Percentiles rank a stretch among this genome's conserved stretches.
These are phyloP conservation scores for Tachysurus vachellii DNA, from an alignment of 2,113 vertebrate genomes.

Conservation along the genomic window DNA sequence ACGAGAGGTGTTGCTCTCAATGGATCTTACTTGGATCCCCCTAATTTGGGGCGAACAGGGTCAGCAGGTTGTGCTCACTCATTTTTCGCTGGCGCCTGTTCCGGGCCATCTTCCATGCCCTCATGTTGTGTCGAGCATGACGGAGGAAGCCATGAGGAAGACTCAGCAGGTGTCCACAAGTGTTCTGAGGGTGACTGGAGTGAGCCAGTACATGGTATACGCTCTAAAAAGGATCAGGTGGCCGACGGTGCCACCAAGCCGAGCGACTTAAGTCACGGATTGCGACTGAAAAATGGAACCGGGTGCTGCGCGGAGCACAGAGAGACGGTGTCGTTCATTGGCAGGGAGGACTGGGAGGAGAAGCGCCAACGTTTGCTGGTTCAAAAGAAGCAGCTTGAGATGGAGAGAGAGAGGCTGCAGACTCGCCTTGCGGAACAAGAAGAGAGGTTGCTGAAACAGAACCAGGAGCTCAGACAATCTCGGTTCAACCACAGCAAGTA, in stretches of 20 bases:
- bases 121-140: slow-evolving; percentile 40
- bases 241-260: slow-evolving; percentile 10
- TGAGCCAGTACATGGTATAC: slow-evolving; percentile 44
- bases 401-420: slow-evolving; percentile 87
- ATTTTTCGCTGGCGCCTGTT: background rate
- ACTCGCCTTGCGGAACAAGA: slow-evolving; percentile 83
- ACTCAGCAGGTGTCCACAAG: slow-evolving; percentile 15
- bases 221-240: slow-evolving; percentile 27
- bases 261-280: slow-evolving; percentile 23
- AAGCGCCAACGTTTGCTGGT: slow-evolving; percentile 82
- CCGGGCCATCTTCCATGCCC: background rate
- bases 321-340: slow-evolving; percentile 55
- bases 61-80: slow-evolving; percentile 42
- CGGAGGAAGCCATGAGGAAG: slow-evolving; percentile 29
- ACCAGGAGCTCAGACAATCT: slow-evolving; percentile 81
- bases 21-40: slow-evolving; percentile 69
- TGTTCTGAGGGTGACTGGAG: slow-evolving; percentile 46
- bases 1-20: slow-evolving; percentile 58
- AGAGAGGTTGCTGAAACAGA: slow-evolving; percentile 81
- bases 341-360: slow-evolving; percentile 77
- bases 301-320: slow-evolving; percentile 37
- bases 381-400: slow-evolving; percentile 92
- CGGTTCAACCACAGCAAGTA: slow-evolving; percentile 78
- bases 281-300: background rate
- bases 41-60: slow-evolving; percentile 41